A percentile compares a stretch with the other conserved stretches of the same genome.
Evolutionary conservation across 2,888 invertebrate species (phyloP).

Genomic region (Platycnemis pennipes): DNA sequence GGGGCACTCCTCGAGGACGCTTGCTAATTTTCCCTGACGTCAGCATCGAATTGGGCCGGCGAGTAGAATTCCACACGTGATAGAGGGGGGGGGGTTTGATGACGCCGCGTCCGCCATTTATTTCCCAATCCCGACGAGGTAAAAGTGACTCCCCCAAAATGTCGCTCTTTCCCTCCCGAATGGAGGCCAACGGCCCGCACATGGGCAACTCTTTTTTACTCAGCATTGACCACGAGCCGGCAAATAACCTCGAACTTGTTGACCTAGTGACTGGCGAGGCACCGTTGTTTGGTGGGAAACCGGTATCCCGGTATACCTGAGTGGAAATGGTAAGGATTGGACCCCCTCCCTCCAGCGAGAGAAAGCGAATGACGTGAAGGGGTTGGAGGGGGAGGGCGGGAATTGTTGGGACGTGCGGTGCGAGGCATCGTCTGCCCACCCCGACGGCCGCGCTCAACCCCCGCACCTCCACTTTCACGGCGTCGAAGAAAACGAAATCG

Average conservation of each 20-base stretch:
- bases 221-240: slow-evolving; percentile 60
- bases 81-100: background rate
- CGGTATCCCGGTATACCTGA: slow-evolving; percentile 27
- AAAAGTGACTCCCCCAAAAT: slow-evolving; percentile 32
- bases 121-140: background rate
- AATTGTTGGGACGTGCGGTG: background rate
- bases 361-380: slow-evolving; percentile 37
- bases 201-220: slow-evolving; percentile 25
- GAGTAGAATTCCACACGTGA: background rate
- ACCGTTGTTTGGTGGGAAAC: slow-evolving; percentile 40
- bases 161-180: background rate
- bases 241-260: slow-evolving; percentile 63
- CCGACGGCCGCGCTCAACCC: too few species aligned
- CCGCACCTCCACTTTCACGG: background rate
- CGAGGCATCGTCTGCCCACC: too few species aligned
- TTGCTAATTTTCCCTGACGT: background rate
- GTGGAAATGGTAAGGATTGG: background rate
- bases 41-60: background rate
- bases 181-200: slow-evolving; percentile 30
- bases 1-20: background rate
- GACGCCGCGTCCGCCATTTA: slow-evolving; percentile 8
- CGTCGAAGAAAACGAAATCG: slow-evolving; percentile 18
- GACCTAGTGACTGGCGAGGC: slow-evolving; percentile 54
- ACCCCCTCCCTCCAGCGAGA: background rate
- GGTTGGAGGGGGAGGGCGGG: background rate